phyloP scores from a whole-genome alignment of 2,113 vertebrate species.

The Caracal caracal region DNA sequence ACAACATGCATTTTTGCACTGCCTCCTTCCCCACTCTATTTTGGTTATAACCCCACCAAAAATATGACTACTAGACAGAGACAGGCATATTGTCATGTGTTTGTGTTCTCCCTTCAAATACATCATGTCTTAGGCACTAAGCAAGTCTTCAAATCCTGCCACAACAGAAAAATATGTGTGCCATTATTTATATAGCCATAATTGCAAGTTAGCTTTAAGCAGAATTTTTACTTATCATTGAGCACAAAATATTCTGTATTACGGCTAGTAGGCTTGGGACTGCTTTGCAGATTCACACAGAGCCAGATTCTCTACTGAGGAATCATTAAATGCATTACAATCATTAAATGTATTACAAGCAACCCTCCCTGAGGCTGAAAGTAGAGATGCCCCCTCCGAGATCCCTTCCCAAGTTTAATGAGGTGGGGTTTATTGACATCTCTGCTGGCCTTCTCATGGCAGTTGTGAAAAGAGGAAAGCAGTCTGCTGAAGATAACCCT shows the following conservation, averaged over 20 bases:
- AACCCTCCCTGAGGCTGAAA: background rate
- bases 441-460: background rate
- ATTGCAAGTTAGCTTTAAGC: slow-evolving; percentile 68
- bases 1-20: background rate
- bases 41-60: background rate
- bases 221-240: slow-evolving; percentile 50
- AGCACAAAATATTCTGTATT: background rate
- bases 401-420: background rate
- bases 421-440: background rate
- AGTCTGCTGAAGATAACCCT: background rate
- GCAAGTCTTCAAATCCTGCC: slow-evolving; percentile 36
- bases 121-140: background rate
- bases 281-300: background rate
- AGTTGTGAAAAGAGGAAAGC: background rate
- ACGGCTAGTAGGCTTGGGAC: background rate
- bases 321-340: background rate
- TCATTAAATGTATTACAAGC: background rate
- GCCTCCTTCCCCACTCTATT: background rate
- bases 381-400: background rate
- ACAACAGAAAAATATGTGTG: background rate
- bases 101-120: slow-evolving; percentile 49
- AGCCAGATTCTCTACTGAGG: background rate
- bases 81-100: background rate
- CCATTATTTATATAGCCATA: slow-evolving; percentile 61
- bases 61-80: background rate